Percentiles rank a stretch among this genome's conserved stretches.
phyloP scores from a whole-genome alignment of 2,113 vertebrate genomes.

The Brachirus orientalis region DNA sequence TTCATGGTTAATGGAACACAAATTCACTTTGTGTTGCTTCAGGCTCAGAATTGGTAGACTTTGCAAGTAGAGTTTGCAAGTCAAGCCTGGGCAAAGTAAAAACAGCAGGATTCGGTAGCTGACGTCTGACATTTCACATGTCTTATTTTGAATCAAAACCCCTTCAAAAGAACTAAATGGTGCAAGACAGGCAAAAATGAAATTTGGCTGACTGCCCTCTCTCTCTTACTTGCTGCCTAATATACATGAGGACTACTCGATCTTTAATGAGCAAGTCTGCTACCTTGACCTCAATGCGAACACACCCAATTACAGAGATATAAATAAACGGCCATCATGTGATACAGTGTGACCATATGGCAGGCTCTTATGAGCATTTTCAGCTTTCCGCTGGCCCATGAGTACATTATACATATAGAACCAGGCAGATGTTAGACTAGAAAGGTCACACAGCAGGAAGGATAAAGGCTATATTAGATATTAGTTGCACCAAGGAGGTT shows the following conservation, averaged over 20 bases:
- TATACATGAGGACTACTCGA: slow-evolving; percentile 22
- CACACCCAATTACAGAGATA: slow-evolving; percentile 57
- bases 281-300: slow-evolving; percentile 49
- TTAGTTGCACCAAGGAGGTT: background rate
- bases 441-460: slow-evolving; percentile 13
- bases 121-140: background rate
- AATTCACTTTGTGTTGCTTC: background rate
- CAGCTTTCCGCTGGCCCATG: slow-evolving; percentile 49
- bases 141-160: background rate
- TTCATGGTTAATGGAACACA: background rate
- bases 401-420: slow-evolving; percentile 34
- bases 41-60: too few relatives aligned
- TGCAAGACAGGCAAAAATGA: slow-evolving; percentile 3
- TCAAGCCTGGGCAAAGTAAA: background rate
- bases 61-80: too few relatives aligned
- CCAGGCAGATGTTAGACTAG: slow-evolving; percentile 39
- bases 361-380: slow-evolving; percentile 47
- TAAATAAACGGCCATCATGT: slow-evolving; percentile 69
- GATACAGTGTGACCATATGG: slow-evolving; percentile 61
- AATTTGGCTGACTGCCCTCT: slow-evolving; percentile 3
- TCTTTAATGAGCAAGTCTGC: slow-evolving; percentile 40
- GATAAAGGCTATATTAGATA: background rate
- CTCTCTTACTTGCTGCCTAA: slow-evolving; percentile 6
- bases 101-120: background rate
- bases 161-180: background rate